Evolutionary conservation across 30 jellyfish, hydroid and myxozoan species (phyloP).

Genomic region (Phacellophora camtschatica): DNA sequence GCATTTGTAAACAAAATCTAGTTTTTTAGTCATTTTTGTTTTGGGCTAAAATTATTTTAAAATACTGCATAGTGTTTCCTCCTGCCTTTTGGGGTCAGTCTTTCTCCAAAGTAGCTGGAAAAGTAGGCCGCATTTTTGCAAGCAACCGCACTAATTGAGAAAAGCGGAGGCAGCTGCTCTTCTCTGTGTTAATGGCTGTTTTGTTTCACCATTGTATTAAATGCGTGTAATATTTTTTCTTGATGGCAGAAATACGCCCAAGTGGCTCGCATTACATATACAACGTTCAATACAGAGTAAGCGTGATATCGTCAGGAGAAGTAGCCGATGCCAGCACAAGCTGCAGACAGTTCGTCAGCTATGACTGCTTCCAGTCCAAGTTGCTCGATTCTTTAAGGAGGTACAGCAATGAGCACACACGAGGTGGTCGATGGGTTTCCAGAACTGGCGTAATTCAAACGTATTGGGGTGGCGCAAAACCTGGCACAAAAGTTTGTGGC

Average conservation of each 20-base stretch:
- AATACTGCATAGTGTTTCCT: too few relatives aligned
- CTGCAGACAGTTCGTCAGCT: conserved; percentile 88
- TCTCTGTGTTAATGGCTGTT: too few relatives aligned
- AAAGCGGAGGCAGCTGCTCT: too few relatives aligned
- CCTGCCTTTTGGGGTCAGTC: too few relatives aligned
- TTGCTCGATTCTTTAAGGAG: conserved; percentile 79
- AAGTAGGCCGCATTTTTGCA: too few relatives aligned
- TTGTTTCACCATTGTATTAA: too few relatives aligned
- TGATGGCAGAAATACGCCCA: conserved; percentile 38
- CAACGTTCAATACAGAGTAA: conserved; percentile 34
- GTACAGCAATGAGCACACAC: conserved; percentile 53
- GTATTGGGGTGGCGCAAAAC: conserved; percentile 98
- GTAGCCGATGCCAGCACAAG: conserved; percentile 64
- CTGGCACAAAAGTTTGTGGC: conserved; percentile 80
- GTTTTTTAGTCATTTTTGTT: too few relatives aligned
- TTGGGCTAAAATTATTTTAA: too few relatives aligned
- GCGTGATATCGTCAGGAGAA: conserved; percentile 48
- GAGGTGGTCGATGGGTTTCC: conserved; percentile 95
- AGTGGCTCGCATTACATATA: conserved; percentile 52
- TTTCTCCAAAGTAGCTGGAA: too few relatives aligned
- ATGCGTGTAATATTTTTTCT: too few relatives aligned
- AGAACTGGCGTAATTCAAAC: conserved; percentile 72
- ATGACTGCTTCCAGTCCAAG: conserved; percentile 82
- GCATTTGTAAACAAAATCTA: too few relatives aligned
- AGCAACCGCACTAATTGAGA: too few relatives aligned